Evolutionary conservation across 2,888 invertebrate species (phyloP).

Genomic region (Ligdia adustata): DNA sequence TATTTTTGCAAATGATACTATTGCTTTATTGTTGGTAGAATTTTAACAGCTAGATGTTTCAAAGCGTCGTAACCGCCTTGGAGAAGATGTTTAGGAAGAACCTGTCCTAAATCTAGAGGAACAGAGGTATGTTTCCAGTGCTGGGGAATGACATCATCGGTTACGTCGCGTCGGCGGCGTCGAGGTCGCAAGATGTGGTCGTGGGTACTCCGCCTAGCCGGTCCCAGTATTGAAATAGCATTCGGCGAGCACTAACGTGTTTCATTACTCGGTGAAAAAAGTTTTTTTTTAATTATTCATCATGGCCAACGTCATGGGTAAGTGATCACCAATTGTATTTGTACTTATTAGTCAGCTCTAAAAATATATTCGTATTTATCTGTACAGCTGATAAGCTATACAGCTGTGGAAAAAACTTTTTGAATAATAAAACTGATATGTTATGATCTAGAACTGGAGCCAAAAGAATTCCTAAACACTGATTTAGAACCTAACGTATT

Average conservation of each 20-base stretch:
- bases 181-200: slow-evolving; percentile 45
- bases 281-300: slow-evolving; percentile 43
- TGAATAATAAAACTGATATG: not conserved
- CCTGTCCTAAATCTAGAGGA: slow-evolving; percentile 28
- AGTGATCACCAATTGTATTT: slow-evolving; percentile 44
- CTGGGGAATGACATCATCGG: slow-evolving; percentile 56
- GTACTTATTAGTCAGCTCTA: not conserved
- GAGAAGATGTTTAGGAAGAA: slow-evolving; percentile 8
- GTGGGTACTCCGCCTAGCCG: slow-evolving; percentile 32
- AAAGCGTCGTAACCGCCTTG: slow-evolving; percentile 16
- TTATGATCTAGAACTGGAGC: not conserved
- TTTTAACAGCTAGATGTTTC: not conserved
- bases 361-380: too few species aligned
- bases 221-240: slow-evolving; percentile 61
- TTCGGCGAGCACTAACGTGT: slow-evolving; percentile 51
- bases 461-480: slow-evolving; percentile 7
- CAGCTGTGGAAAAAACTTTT: too few species aligned
- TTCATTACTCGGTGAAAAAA: slow-evolving; percentile 44
- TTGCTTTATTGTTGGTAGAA: slow-evolving; percentile 14
- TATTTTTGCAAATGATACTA: slow-evolving; percentile 3
- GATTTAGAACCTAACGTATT: slow-evolving; percentile 15
- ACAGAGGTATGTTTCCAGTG: slow-evolving; percentile 43
- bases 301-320: slow-evolving; percentile 77
- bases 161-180: slow-evolving; percentile 41
- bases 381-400: too few species aligned